These are phyloP conservation scores for Austrolebias charrua DNA, from an alignment of 2,797 vertebrate genomes.

Conservation along the genomic window DNA sequence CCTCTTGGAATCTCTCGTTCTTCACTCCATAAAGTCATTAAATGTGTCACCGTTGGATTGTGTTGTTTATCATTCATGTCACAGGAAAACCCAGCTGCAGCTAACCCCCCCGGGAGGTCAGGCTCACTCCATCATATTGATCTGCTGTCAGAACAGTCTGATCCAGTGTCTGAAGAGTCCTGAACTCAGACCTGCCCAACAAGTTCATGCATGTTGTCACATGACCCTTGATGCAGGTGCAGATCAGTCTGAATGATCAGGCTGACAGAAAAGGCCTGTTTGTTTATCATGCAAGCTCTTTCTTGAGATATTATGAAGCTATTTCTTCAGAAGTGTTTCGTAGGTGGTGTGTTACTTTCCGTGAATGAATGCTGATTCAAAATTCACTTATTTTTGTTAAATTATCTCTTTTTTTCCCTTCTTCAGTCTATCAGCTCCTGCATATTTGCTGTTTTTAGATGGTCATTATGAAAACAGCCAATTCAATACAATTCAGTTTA, in stretches of 20 bases:
- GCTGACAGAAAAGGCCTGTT: neutral
- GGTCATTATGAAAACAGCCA: too few species aligned
- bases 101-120: slow-evolving; percentile 22
- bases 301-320: neutral
- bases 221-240: slow-evolving; percentile 21
- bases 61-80: slow-evolving; percentile 63
- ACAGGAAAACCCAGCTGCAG: slow-evolving; percentile 40
- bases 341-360: too few species aligned
- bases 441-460: too few species aligned
- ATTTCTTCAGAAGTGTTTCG: slow-evolving; percentile 4
- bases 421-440: too few species aligned
- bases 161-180: slow-evolving; percentile 20
- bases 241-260: slow-evolving; percentile 13
- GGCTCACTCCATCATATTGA: slow-evolving; percentile 45
- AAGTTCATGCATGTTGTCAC: neutral
- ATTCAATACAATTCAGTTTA: too few species aligned
- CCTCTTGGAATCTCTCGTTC: slow-evolving; percentile 17
- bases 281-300: slow-evolving; percentile 19
- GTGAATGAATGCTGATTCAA: too few species aligned
- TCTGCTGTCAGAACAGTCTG: slow-evolving; percentile 34
- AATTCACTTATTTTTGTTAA: too few species aligned
- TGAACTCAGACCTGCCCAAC: slow-evolving; percentile 35
- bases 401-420: too few species aligned
- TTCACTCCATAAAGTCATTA: neutral
- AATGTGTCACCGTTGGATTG: slow-evolving; percentile 22